A percentile compares a stretch with the other conserved stretches of the same genome.
phyloP scores from a whole-genome alignment of 2,888 invertebrate species.

The Oligia strigilis region DNA sequence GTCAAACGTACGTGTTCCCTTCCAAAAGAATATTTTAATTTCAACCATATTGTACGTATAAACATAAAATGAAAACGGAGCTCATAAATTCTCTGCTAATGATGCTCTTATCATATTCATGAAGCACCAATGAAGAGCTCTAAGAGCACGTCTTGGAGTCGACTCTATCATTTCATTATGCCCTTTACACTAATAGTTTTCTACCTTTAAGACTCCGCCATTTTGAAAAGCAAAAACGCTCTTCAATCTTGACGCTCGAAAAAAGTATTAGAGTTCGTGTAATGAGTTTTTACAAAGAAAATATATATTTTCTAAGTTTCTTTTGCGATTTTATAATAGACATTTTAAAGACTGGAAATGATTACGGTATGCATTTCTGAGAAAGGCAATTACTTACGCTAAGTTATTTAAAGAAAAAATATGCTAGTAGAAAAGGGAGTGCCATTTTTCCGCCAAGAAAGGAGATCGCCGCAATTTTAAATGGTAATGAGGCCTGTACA shows the following conservation, averaged over 20 bases:
- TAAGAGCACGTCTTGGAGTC: conserved; percentile 1
- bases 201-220: conserved; percentile 12
- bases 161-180: conserved; percentile 36
- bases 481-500: conserved; percentile 52
- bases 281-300: conserved; percentile 24
- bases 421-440: conserved; percentile 17
- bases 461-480: conserved; percentile 51
- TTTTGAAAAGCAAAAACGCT: conserved; percentile 17
- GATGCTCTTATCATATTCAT: conserved; percentile 46
- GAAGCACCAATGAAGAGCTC: conserved; percentile 21
- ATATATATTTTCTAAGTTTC: background rate
- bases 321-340: background rate
- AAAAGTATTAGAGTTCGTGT: conserved; percentile 19
- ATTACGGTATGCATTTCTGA: conserved; percentile 42
- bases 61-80: conserved; percentile 17
- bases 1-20: background rate
- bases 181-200: conserved; percentile 32
- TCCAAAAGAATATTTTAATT: conserved; percentile 7
- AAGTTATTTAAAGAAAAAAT: conserved; percentile 35
- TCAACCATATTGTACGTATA: background rate
- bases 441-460: conserved; percentile 45
- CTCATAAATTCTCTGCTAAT: conserved; percentile 29
- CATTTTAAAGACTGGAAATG: conserved; percentile 10
- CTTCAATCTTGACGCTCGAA: conserved; percentile 6
- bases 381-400: conserved; percentile 28